Conservation (phyloP, 2,113 vertebrate genomes). For the Oncorhynchus tshawytscha region DNA sequence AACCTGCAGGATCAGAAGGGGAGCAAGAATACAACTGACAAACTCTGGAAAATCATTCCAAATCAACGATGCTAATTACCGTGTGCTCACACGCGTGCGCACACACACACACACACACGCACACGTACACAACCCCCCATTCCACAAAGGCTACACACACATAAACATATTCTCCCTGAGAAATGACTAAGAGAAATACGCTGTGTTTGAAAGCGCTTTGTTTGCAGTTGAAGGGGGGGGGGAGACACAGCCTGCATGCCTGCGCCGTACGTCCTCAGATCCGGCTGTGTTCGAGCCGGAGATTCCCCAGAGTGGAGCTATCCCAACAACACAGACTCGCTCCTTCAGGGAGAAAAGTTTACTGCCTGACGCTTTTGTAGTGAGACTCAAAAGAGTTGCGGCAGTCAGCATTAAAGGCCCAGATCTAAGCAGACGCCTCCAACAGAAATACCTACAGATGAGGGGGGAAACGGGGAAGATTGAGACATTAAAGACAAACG, state of each 20-base stretch:
- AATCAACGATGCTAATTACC: not conserved
- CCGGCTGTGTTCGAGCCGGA: slow-evolving; percentile 35
- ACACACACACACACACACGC: not conserved
- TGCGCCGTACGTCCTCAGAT: slow-evolving; percentile 35
- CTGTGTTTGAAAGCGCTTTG: slow-evolving; percentile 44
- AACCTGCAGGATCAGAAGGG: slow-evolving; percentile 29
- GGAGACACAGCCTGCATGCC: slow-evolving; percentile 10
- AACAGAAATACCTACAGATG: slow-evolving; percentile 70
- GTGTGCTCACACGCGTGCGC: not conserved
- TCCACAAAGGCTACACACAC: not conserved
- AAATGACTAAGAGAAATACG: slow-evolving; percentile 44
- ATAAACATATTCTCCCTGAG: slow-evolving; percentile 13
- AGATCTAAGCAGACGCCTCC: slow-evolving; percentile 72
- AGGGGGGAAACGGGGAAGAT: slow-evolving; percentile 52
- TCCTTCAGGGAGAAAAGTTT: slow-evolving; percentile 77
- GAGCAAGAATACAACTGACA: slow-evolving; percentile 12
- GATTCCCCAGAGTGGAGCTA: slow-evolving; percentile 68
- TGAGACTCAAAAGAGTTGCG: slow-evolving; percentile 72
- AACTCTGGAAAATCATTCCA: not conserved
- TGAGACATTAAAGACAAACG: slow-evolving; percentile 64
- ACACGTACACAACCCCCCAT: not conserved
- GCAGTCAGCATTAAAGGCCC: slow-evolving; percentile 74
- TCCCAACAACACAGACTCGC: slow-evolving; percentile 60
- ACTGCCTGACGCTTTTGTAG: slow-evolving; percentile 74
- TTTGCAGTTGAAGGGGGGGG: slow-evolving; percentile 37